A percentile compares a stretch with the other conserved stretches of the same genome.
Conservation (phyloP, 2,797 vertebrate species). For the Lagorchestes hirsutus region DNA sequence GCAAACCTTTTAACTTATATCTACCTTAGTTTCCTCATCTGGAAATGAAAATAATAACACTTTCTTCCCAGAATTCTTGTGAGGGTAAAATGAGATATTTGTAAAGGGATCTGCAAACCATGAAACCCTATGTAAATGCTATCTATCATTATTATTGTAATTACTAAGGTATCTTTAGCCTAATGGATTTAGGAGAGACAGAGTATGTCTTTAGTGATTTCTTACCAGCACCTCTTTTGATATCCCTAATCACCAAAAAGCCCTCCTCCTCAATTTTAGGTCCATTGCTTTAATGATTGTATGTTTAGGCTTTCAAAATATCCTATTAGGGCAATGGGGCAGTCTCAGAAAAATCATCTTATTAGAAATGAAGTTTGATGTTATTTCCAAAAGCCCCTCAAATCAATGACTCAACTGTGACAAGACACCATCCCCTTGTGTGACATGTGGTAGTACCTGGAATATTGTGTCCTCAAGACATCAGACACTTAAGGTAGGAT, state of each 20-base stretch:
- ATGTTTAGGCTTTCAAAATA: background rate
- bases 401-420: background rate
- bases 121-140: background rate
- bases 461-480: background rate
- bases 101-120: background rate
- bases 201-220: background rate
- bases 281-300: background rate
- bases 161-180: background rate
- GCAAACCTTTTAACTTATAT: background rate
- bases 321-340: background rate
- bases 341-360: too few species aligned
- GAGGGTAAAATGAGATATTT: background rate
- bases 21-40: background rate
- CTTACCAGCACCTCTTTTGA: background rate
- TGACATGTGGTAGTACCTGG: background rate
- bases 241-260: background rate
- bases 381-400: background rate
- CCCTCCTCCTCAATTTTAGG: background rate
- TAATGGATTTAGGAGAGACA: background rate
- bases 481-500: background rate
- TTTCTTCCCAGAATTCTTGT: background rate
- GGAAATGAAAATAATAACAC: background rate
- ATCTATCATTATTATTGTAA: background rate
- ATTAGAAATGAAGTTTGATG: background rate
- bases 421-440: background rate